Base-by-base conservation (phyloP, 2,888 invertebrate genomes). In the Copidosoma aretas region DNA sequence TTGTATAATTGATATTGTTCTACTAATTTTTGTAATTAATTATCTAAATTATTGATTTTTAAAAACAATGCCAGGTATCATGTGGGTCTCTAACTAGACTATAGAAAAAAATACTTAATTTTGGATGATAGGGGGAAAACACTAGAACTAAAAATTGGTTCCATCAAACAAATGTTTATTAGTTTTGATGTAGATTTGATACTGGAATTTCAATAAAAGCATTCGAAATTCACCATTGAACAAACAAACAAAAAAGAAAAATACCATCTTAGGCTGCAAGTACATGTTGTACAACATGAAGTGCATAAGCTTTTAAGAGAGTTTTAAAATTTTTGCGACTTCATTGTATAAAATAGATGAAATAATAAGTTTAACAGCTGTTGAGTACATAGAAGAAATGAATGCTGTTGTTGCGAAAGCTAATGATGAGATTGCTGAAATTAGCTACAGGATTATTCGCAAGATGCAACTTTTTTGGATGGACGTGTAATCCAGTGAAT, bases 261-360 rank as follows among this genome's bases (percentile, higher is more conserved):
- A n/a, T n/a, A n/a, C n/a, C n/a, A n/a, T n/a, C n/a, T 32, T 32
- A 32, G 8, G 8, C 32, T 32, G 3, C 32, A 32, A 32, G 8
- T 32, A 5, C 8, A 32, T 32, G 32, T 32, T n/a, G n/a, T n/a
- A n/a, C n/a, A n/a, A 32, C 32, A 32, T 32, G 32, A 32, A 32
- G 32, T 32, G 8, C 32, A 32, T 32, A 32, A 32, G 32, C 32
- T 32, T 32, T 32, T 8, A 32, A n/a, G n/a, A n/a, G n/a, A 64
- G 64, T 69, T 60, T 64, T 43, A 51, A 69, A 62, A 63, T 53
- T 66, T 19, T 56, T 53, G 64, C 56, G 59, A 69, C 51, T 69
- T 41, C 56, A 49, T 72, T 70, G 69, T 70, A 69, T 67, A 69
- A 64, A 67, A 8, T 49, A 67, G 49, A 67, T 43, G 51, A 56